Evolutionary conservation across 2,113 vertebrate genomes (phyloP).

Genomic region (Ciconia boyciana): DNA sequence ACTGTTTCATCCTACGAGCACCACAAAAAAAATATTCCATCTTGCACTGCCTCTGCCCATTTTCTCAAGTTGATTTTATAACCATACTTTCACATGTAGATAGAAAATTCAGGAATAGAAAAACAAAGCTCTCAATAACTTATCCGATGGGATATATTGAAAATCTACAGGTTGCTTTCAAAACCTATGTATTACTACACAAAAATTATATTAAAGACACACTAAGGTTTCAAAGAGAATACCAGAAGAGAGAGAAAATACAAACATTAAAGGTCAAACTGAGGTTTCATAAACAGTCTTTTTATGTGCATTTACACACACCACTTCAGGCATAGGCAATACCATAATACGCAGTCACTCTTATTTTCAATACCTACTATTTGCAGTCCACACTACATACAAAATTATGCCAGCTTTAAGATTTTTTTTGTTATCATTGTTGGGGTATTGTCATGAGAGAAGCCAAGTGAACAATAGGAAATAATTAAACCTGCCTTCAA

Average conservation of each 20-base stretch:
- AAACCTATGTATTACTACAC: background rate
- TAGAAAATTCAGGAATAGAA: background rate
- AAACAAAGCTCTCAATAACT: background rate
- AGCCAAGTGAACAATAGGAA: background rate
- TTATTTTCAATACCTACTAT: background rate
- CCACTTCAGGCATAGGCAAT: background rate
- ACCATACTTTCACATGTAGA: background rate
- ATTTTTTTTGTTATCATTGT: background rate
- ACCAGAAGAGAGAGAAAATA: background rate
- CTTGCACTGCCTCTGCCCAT: background rate
- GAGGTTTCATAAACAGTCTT: background rate
- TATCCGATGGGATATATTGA: background rate
- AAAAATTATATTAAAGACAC: background rate
- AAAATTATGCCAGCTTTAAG: background rate
- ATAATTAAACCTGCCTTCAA: background rate
- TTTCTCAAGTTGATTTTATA: background rate
- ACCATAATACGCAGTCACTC: background rate
- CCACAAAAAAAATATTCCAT: background rate
- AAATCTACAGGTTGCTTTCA: background rate
- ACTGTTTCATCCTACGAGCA: background rate
- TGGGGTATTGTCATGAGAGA: background rate
- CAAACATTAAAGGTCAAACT: background rate
- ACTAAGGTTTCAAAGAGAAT: background rate
- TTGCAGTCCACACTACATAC: background rate
- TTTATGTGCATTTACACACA: background rate